These are phyloP conservation scores for Melipona quadrifasciata DNA, from an alignment of 1,140 invertebrate species.

Conservation along the genomic window DNA sequence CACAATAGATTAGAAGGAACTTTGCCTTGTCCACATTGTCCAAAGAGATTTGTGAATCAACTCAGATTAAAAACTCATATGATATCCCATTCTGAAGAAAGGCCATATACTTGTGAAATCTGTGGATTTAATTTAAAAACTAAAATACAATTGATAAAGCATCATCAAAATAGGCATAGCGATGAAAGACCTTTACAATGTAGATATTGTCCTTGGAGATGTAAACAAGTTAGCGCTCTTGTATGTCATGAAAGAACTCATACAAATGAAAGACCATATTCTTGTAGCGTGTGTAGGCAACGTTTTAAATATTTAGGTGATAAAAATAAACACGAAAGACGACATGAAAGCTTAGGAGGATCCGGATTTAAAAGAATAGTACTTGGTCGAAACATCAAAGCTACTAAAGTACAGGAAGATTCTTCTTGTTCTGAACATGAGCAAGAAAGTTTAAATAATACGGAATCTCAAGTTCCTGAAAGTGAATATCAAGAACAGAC, in stretches of 20 bases:
- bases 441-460: conserved; percentile 42
- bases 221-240: conserved; percentile 80
- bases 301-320: conserved; percentile 96
- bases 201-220: conserved; percentile 77
- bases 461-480: conserved; percentile 49
- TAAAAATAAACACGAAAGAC: conserved; percentile 80
- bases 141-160: conserved; percentile 80
- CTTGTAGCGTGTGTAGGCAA: conserved; percentile 98
- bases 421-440: conserved; percentile 72
- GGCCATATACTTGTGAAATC: conserved; percentile 77
- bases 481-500: conserved; percentile 55
- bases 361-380: conserved; percentile 79
- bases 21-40: conserved; percentile 77
- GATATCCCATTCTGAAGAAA: conserved; percentile 80
- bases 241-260: conserved; percentile 95
- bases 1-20: conserved; percentile 79
- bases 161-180: conserved; percentile 80
- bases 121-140: conserved; percentile 81
- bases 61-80: conserved; percentile 79
- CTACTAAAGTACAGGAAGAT: conserved; percentile 58
- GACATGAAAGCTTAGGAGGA: conserved; percentile 79
- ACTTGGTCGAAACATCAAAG: conserved; percentile 71
- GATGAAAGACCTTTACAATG: conserved; percentile 79
- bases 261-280: conserved; percentile 98
- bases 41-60: conserved; percentile 80